Conservation (phyloP, 2,113 vertebrate species). For the Upupa epops region DNA sequence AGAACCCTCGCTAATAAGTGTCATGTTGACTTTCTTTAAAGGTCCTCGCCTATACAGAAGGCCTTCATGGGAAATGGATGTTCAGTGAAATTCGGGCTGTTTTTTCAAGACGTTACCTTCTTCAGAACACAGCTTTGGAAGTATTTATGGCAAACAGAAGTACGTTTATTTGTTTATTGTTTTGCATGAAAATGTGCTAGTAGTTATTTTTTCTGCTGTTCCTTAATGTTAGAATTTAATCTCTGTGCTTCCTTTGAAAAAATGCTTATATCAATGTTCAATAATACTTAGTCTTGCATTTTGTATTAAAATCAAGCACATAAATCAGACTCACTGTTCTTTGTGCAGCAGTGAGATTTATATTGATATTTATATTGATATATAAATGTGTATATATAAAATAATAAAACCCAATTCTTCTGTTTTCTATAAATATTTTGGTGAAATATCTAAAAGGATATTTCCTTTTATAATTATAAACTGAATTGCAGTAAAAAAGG, state of each 20-base stretch:
- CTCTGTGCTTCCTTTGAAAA: not conserved
- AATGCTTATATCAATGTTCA: not conserved
- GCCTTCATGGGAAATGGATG: constrained; percentile 99
- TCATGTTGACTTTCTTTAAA: constrained; percentile 58
- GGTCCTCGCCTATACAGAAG: constrained; percentile 94
- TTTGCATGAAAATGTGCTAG: not conserved
- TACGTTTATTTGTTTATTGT: constrained; percentile 69
- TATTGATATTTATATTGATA: not conserved
- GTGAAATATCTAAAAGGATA: not conserved
- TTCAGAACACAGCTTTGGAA: constrained; percentile 95
- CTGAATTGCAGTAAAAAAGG: not conserved
- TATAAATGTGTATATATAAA: too few species aligned
- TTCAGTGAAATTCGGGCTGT: constrained; percentile 98
- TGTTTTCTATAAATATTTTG: not conserved
- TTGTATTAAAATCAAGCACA: not conserved
- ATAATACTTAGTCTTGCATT: not conserved
- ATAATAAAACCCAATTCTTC: not conserved
- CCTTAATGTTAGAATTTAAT: not conserved
- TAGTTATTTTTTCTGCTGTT: not conserved
- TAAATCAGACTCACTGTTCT: not conserved
- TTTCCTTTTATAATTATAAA: not conserved
- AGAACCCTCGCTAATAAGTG: not conserved
- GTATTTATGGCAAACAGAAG: constrained; percentile 99
- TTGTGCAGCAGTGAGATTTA: not conserved
- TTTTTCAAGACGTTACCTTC: constrained; percentile 92